Conservation (phyloP, 2,888 invertebrate genomes). For the Euzetes globulus region DNA sequence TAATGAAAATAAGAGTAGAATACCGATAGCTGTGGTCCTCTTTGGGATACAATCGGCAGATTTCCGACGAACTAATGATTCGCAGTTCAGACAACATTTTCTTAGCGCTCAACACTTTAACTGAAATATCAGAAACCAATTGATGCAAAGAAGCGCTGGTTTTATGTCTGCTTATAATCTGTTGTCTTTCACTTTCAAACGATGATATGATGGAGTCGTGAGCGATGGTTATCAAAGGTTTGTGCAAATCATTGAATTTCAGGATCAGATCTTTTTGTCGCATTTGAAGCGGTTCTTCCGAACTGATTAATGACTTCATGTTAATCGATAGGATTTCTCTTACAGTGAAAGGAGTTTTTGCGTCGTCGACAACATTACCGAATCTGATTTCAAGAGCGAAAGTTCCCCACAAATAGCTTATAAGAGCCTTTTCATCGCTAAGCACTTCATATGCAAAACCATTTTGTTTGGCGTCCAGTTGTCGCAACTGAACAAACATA, state of each 20-base stretch:
- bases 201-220: constrained; percentile 1
- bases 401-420: neutral
- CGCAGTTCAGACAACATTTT: neutral
- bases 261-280: neutral
- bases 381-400: neutral
- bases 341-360: neutral
- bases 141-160: neutral
- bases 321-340: neutral
- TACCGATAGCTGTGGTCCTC: neutral
- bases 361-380: neutral
- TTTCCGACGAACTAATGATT: too few relatives aligned
- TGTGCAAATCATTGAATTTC: neutral
- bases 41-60: too few relatives aligned
- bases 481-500: neutral
- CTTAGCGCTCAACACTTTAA: neutral
- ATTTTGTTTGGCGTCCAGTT: neutral
- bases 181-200: neutral
- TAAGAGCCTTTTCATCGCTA: neutral
- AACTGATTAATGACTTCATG: neutral
- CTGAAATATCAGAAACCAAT: neutral
- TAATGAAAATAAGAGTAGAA: neutral
- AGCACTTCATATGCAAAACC: neutral
- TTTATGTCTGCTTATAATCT: neutral
- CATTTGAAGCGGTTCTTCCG: neutral
- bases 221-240: constrained; percentile 15